Evolutionary conservation across 2,797 vertebrate species (phyloP), one percentile per base, ranked within the genome.

Genomic region (Glyptemys insculpta): DNA sequence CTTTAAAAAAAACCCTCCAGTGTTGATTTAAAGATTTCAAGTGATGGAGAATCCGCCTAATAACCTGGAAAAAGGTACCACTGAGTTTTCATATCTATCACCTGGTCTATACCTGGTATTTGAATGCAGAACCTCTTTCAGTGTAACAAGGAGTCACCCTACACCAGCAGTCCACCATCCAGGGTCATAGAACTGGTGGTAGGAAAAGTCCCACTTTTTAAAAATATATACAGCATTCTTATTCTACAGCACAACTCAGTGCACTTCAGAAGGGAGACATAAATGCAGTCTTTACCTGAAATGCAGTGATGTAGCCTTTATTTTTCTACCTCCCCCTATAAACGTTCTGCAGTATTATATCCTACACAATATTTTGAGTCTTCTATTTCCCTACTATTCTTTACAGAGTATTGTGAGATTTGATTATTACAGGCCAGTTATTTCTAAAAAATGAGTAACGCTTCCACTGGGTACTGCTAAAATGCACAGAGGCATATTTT

Each of bases 401-500:
- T 81, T 96, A 96, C 82, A 81, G 31, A 96, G 82, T 87, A 93
- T 85, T 96, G 86, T 85, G 96, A 92, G 88, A 96, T 96, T 95
- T 91, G 86, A 94, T 97, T 95, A 97, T 95, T 96, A 93, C 90
- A 96, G 97, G 93, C 93, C 91, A 97, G 96, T 98, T 98, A 94
- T 95, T 98, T 96, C 97, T 96, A 92, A 97, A 98, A 97, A 97
- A 97, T 27, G 91, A 98, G 68, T 95, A 96, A 95, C 94, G 84
- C 94, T 97, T 97, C 97, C 97, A 95, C 74, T 8, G 97, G 97
- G 96, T 93, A 90, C 85, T 5, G 16, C 92, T 95, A 97, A 98
- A 98, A 98, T 87, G 96, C 96, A 97, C 80, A 85, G 97, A 98
- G 95, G 97, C 96, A 92, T 92, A 78, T 97, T 97, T 97, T 98